Evolutionary conservation across 1,140 invertebrate species (phyloP), one percentile per base, ranked within the genome.

Genomic region (Halesus radiatus): DNA sequence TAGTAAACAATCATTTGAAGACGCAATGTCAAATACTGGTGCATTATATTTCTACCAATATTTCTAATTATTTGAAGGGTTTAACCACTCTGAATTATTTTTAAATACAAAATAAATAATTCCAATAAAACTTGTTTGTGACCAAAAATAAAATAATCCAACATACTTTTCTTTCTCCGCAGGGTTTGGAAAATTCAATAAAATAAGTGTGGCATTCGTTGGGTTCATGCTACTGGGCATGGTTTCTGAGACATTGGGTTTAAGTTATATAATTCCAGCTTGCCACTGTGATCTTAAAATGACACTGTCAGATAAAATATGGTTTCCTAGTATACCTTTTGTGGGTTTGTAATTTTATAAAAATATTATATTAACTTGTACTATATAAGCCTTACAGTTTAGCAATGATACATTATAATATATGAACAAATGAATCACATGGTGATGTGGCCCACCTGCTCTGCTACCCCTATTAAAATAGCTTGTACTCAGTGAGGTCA

Each of bases 241-340:
- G 52, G 91, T 92, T 53, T 90, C 93, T 84, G 92, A 93, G 84
- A 92, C 91, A 10, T 85, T 91, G n/a, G 91, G 91, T 2, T 88
- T 94, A 68, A 92, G 93, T 1, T 93, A 93, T 85, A 91, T 94
- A 22, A 85, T 94, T 66, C 92, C 93, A 3, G 90, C 91, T 0
- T 92, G 92, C 1, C 90, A 93, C 81, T 94, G 94, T 84, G 94
- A 95, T 86, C 87, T 95, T 13, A 82, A 91, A 53, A 86, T 95
- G 1, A 90, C 91, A 15, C 84, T 92, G 8, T 85, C 91, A 10
- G 88, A 94, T 72, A 92, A 94, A 85, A 94, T 94, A 0, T 88
- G 93, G 83, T 85, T 95, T 0, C 93, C 93, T 32, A 93, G 92
- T 0, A 90, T 91, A 23, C 90, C 91, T 0, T 95, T 93, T 81